Base-by-base conservation (phyloP, 1,140 invertebrate species). In the Zaprionus ghesquierei region DNA sequence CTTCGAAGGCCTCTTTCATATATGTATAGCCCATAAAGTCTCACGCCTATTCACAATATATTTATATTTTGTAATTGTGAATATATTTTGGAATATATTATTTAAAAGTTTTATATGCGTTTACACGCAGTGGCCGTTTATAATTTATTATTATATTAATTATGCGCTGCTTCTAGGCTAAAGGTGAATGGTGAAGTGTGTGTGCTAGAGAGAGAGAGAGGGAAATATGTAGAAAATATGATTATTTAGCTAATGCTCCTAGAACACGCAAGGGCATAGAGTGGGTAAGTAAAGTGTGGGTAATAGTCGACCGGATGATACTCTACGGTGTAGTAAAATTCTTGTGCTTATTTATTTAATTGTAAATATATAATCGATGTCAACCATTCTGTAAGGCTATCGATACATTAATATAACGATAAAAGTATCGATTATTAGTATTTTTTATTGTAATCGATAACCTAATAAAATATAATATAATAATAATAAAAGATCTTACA, bases 81-180 rank as follows among this genome's bases (percentile, higher is more conserved):
- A 68, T 46, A 68, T 46, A 25, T 18, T 51, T 27, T 15, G 27
- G 4, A 27, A 27, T 53, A 55, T 50, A 65, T 44, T 41, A 38
- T 33, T 69, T 25, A 18, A 12, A 46, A 46, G 15, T 41, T 49
- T 58, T 62, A 29, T 59, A 53, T 51, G 59, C 54, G 49, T 59
- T 74, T 69, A 46, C 77, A 86, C 77, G 74, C 81, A 81, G 53
- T 68, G 51, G 29, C 53, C 44, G 38, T 22, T 55, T 55, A 68
- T 81, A 71, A 85, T 81, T 81, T 82, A 84, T 76, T 79, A 41
- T 84, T 69, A 84, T 84, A 82, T 84, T 82, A 84, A 82, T 82
- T 71, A 75, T 68, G 50, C 63, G 60, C 66, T 68, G 25, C 63
- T 58, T 70, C 63, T 77, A 75, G 56, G 31, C 53, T 66, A 71